Conservation (phyloP, 2,113 vertebrate species). For the Anhinga anhinga region DNA sequence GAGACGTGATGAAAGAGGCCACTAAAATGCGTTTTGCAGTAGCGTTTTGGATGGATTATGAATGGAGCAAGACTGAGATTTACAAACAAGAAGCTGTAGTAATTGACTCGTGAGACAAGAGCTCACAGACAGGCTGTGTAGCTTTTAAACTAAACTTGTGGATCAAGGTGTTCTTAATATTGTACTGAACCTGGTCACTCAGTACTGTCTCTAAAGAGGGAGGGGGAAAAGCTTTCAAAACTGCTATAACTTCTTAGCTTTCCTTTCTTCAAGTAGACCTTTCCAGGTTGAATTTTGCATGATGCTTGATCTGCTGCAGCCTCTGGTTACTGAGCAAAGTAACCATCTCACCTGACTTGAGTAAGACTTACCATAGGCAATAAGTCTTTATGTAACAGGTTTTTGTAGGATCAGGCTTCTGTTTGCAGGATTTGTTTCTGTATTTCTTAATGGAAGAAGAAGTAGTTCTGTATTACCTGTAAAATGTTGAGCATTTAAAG, state of each 20-base stretch:
- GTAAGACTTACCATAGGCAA: not conserved
- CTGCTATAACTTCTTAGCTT: not conserved
- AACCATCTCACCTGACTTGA: not conserved
- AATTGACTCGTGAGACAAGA: not conserved
- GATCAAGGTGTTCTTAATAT: not conserved
- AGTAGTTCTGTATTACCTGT: not conserved
- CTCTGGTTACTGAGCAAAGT: not conserved
- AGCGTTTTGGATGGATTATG: not conserved
- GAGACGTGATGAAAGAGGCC: not conserved
- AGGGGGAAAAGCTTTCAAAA: not conserved
- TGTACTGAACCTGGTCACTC: not conserved
- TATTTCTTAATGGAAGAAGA: not conserved
- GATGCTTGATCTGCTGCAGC: not conserved
- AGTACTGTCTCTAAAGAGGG: not conserved
- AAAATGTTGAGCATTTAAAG: not conserved
- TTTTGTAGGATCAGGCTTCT: not conserved
- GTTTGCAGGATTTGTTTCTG: not conserved
- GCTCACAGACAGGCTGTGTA: not conserved
- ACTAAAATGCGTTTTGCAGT: not conserved
- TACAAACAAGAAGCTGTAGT: not conserved
- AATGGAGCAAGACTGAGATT: not conserved
- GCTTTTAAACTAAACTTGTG: not conserved
- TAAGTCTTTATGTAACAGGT: not conserved
- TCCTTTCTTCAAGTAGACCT: not conserved
- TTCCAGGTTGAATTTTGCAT: not conserved